Percentiles rank a stretch among this genome's conserved stretches.
These are phyloP conservation scores for Pseudochirops corinnae DNA, from an alignment of 2,797 vertebrate genomes.

Conservation along the genomic window DNA sequence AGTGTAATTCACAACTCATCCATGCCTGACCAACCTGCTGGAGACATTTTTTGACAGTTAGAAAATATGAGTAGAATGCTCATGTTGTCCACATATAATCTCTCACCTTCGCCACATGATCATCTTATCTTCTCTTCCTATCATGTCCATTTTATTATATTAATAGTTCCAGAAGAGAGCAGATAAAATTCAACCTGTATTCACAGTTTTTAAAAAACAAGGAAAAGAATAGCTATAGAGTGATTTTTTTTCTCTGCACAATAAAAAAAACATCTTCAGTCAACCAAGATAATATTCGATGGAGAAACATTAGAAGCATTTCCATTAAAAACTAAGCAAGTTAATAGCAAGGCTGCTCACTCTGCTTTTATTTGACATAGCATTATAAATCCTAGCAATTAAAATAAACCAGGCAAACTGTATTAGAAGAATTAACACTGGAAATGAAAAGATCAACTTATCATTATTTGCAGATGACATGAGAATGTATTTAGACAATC, in stretches of 20 bases:
- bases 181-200: background rate
- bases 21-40: background rate
- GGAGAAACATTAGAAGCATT: constrained; percentile 3
- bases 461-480: background rate
- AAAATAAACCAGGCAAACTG: constrained; percentile 24
- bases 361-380: constrained; percentile 7
- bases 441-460: constrained; percentile 29
- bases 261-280: background rate
- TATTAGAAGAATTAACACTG: background rate
- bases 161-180: background rate
- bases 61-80: background rate
- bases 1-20: background rate
- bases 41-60: background rate
- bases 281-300: constrained; percentile 1
- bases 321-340: background rate
- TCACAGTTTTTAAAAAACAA: background rate
- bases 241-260: background rate
- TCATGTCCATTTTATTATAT: background rate
- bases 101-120: background rate
- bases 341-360: background rate
- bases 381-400: background rate
- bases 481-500: constrained; percentile 7
- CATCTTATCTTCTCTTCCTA: background rate
- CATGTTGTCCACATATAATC: background rate
- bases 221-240: background rate